phyloP scores from a whole-genome alignment of 2,888 invertebrate species.

The Leptopilina syphax region DNA sequence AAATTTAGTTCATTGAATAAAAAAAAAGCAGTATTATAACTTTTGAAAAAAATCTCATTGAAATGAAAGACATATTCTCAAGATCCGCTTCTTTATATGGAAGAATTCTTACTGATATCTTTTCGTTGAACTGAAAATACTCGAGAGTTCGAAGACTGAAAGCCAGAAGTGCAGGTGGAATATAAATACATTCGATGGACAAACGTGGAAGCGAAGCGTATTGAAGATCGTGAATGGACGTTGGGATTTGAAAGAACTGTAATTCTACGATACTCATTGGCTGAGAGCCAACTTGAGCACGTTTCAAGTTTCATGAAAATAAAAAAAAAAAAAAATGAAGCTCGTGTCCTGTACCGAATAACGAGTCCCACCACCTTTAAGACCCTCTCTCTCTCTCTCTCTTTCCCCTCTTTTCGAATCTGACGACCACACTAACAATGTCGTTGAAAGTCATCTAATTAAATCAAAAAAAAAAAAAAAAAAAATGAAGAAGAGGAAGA shows the following conservation, averaged over 20 bases:
- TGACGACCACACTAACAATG: conserved; percentile 68
- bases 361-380: conserved; percentile 51
- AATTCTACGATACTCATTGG: conserved; percentile 64
- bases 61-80: conserved; percentile 15
- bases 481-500: conserved; percentile 58
- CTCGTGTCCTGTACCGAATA: conserved; percentile 53
- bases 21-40: conserved; percentile 1
- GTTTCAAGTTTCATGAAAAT: conserved; percentile 54
- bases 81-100: conserved; percentile 25
- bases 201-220: conserved; percentile 45
- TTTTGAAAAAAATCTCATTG: conserved; percentile 8
- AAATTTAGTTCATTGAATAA: not conserved
- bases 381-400: too few relatives aligned
- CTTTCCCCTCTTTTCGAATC: too few relatives aligned
- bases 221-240: conserved; percentile 42
- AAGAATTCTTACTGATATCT: conserved; percentile 9
- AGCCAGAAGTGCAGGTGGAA: conserved; percentile 17
- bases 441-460: conserved; percentile 74
- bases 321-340: conserved; percentile 5
- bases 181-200: conserved; percentile 45
- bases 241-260: conserved; percentile 57
- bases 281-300: conserved; percentile 69
- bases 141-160: conserved; percentile 16
- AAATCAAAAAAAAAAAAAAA: conserved; percentile 74
- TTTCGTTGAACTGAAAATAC: not conserved